Conservation (phyloP, 2,888 invertebrate genomes). For the Seira ritae region DNA sequence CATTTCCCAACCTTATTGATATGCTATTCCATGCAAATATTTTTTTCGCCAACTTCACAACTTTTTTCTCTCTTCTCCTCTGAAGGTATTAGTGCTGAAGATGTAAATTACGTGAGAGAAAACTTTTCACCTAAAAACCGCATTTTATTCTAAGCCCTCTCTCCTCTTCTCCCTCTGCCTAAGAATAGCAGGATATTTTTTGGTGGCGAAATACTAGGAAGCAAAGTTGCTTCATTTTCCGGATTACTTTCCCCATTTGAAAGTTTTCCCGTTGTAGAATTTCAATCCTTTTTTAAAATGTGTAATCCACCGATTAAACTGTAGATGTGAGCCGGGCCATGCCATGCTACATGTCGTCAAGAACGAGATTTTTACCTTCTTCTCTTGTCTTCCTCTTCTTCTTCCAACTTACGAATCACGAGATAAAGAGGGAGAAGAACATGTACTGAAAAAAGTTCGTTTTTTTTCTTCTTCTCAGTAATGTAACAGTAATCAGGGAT, state of each 20-base stretch:
- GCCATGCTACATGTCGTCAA: constrained; percentile 26
- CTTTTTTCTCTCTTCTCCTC: too few species aligned
- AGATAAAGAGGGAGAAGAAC: too few species aligned
- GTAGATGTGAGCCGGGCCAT: constrained; percentile 53
- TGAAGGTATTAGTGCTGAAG: not conserved
- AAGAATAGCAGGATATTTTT: too few species aligned
- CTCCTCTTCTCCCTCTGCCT: not conserved
- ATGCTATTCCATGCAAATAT: not conserved
- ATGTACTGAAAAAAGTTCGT: not conserved
- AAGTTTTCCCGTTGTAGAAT: not conserved
- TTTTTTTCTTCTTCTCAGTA: not conserved
- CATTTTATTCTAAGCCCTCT: constrained; percentile 21
- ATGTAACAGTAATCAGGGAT: not conserved
- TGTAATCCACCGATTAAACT: constrained; percentile 42
- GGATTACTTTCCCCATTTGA: constrained; percentile 19
- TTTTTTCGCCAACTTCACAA: not conserved
- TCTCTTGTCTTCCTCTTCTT: constrained; percentile 13
- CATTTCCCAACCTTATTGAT: not conserved
- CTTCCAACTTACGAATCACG: not conserved
- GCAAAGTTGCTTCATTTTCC: constrained; percentile 45
- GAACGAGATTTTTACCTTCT: not conserved
- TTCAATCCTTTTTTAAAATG: constrained; percentile 24
- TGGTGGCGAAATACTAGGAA: not conserved
- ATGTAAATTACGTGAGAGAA: constrained; percentile 1
- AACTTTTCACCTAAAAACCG: constrained; percentile 36